These are phyloP conservation scores for Caenorhabditis brenneri DNA, from an alignment of 1,140 invertebrate genomes.

Conservation along the genomic window DNA sequence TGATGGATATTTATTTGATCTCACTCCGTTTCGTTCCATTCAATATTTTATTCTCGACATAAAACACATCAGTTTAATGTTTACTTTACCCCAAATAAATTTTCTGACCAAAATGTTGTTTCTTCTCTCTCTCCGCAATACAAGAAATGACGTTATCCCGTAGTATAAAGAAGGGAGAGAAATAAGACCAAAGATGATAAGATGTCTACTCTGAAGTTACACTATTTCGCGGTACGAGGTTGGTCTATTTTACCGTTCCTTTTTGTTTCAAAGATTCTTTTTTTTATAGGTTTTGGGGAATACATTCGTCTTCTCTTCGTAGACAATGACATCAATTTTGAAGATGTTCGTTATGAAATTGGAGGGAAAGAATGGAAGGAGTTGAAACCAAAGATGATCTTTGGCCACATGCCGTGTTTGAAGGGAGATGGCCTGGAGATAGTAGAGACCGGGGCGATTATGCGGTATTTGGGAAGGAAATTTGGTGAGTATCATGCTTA, in stretches of 20 bases:
- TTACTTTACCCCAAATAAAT: too few relatives aligned
- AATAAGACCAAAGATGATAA: too few relatives aligned
- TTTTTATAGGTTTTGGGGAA: slow-evolving; percentile 73
- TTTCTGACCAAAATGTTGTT: too few relatives aligned
- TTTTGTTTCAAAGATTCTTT: too few relatives aligned
- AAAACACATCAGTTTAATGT: too few relatives aligned
- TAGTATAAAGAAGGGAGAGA: too few relatives aligned
- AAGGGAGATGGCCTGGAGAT: slow-evolving; percentile 58
- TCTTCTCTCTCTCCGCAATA: too few relatives aligned
- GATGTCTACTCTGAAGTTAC: slow-evolving; percentile 70
- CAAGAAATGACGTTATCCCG: too few relatives aligned
- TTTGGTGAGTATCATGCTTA: background rate
- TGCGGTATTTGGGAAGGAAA: background rate
- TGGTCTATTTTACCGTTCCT: too few relatives aligned
- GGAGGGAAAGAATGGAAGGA: slow-evolving; percentile 72
- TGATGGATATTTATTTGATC: background rate
- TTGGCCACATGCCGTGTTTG: slow-evolving; percentile 68
- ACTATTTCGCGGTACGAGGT: slow-evolving; percentile 78
- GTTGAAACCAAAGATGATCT: slow-evolving; percentile 73
- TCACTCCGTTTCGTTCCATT: background rate
- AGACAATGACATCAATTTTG: slow-evolving; percentile 78
- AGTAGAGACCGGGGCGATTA: background rate
- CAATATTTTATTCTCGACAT: too few relatives aligned
- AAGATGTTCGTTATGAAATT: slow-evolving; percentile 76
- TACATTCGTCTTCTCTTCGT: slow-evolving; percentile 79